phyloP scores from a whole-genome alignment of 1,140 invertebrate species.

The Drosophila quadrilineata region DNA sequence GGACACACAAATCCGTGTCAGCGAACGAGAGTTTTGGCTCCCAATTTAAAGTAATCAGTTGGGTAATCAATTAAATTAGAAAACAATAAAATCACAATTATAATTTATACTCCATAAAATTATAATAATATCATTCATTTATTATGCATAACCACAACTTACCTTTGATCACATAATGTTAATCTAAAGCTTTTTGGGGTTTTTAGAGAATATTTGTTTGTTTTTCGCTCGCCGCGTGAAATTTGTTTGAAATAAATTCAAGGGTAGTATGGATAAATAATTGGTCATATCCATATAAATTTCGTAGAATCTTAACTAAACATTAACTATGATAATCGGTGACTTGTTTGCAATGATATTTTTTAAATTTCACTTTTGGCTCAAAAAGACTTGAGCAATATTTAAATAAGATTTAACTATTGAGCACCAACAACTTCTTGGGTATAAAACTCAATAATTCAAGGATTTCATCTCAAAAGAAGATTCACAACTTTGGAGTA shows the following conservation, averaged over 20 bases:
- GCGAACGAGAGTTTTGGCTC: conserved; percentile 15
- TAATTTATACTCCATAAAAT: conserved; percentile 24
- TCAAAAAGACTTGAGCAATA: too few relatives aligned
- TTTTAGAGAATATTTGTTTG: conserved; percentile 2
- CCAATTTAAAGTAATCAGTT: conserved; percentile 1
- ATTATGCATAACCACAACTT: conserved; percentile 50
- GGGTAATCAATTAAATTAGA: conserved; percentile 55
- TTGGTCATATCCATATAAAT: background rate
- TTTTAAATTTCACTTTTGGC: too few relatives aligned
- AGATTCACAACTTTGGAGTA: conserved; percentile 17
- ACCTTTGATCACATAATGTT: conserved; percentile 54
- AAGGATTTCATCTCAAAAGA: background rate
- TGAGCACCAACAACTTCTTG: too few relatives aligned
- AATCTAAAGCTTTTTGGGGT: conserved; percentile 10
- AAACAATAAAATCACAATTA: conserved; percentile 58
- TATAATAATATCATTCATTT: conserved; percentile 29
- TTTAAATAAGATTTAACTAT: background rate
- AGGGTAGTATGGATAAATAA: too few relatives aligned
- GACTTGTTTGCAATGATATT: too few relatives aligned
- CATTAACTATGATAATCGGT: too few relatives aligned
- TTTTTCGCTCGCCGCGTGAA: conserved; percentile 52
- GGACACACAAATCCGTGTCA: conserved; percentile 1
- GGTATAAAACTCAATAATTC: too few relatives aligned
- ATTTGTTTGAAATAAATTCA: conserved; percentile 31
- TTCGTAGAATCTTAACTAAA: too few relatives aligned